Base-by-base conservation (phyloP, 2,888 invertebrate species). In the Hirtodrosophila histrioides region DNA sequence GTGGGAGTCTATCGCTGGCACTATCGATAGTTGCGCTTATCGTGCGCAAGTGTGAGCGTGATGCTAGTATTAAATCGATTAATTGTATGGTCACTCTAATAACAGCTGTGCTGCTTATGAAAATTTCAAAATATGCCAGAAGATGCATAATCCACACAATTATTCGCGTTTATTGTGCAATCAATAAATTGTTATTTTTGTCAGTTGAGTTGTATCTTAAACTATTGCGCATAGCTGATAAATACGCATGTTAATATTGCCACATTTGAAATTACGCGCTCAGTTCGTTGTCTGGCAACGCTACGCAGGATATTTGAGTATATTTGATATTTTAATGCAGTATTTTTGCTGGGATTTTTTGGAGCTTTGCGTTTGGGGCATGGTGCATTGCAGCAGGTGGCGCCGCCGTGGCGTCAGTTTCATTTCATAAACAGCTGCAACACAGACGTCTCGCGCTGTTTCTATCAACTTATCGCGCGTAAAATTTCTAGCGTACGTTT, bases 371-470 rank as follows among this genome's bases (percentile, higher is more conserved):
- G 3, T 6, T 23, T 23, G 36, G 23, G 27, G 51, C 27, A 27
- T 54, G 48, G n/a, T 76, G 72, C 57, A 76, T 48, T 66, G 72
- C 66, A 75, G 73, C 76, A 72, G 73, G 72, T 74, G 76, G 77
- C 77, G 74, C 77, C 73, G 68, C 12, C 24, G 50, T 57, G 77
- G 73, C 77, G 77, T 76, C 58, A 77, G 77, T 76, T 58, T 58
- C 68, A 50, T 58, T 72, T 73, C 45, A 63, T 31, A 35, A 63
- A 31, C 63, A 60, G 77, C 39, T 76, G 62, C 40, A 72, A 36
- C 24, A 55, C 27, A 43, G 44, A 40, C 57, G 33, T n/a, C 1
- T 44, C 12, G 41, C 51, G 58, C 12, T 41, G 44, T 41, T 23
- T 29, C 44, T 37, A 27, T 23, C 3, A 27, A 60, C 36, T 73